These are phyloP conservation scores for Siniperca chuatsi DNA, from an alignment of 2,113 vertebrate genomes.

Conservation along the genomic window DNA sequence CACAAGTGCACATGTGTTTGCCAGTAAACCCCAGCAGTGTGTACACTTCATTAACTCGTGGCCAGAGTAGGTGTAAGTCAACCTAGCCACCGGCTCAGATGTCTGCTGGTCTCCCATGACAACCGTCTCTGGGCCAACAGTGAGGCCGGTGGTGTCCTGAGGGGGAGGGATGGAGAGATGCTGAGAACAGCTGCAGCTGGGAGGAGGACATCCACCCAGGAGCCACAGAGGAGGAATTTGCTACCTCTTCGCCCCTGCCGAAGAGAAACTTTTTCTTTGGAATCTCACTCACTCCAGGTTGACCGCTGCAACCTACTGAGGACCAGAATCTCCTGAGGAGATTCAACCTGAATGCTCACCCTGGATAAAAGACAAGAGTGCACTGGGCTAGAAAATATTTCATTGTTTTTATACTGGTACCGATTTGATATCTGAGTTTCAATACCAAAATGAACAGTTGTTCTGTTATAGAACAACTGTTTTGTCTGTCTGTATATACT, in stretches of 20 bases:
- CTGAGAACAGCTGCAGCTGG: constrained; percentile 67
- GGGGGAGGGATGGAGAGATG: constrained; percentile 45
- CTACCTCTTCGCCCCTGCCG: constrained; percentile 19
- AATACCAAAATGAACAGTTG: background rate
- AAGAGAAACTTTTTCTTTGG: constrained; percentile 33
- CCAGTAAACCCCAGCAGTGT: constrained; percentile 55
- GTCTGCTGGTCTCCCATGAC: constrained; percentile 74
- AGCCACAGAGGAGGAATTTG: constrained; percentile 38
- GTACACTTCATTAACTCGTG: constrained; percentile 77
- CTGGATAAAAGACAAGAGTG: constrained; percentile 33
- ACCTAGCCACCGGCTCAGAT: constrained; percentile 62
- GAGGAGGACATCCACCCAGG: constrained; percentile 56
- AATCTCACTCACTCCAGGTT: constrained; percentile 13
- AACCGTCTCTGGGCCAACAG: constrained; percentile 74
- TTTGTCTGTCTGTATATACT: background rate
- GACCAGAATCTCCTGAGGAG: constrained; percentile 29
- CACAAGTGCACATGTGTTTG: constrained; percentile 35
- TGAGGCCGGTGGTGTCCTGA: constrained; percentile 58
- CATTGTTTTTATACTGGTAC: background rate
- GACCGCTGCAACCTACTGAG: constrained; percentile 17
- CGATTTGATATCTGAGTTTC: background rate
- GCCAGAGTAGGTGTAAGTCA: constrained; percentile 68
- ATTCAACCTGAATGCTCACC: constrained; percentile 29
- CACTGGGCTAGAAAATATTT: constrained; percentile 27
- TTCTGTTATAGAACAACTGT: background rate